Conservation (phyloP, 1,140 invertebrate genomes). For the Glossosoma conforme region DNA sequence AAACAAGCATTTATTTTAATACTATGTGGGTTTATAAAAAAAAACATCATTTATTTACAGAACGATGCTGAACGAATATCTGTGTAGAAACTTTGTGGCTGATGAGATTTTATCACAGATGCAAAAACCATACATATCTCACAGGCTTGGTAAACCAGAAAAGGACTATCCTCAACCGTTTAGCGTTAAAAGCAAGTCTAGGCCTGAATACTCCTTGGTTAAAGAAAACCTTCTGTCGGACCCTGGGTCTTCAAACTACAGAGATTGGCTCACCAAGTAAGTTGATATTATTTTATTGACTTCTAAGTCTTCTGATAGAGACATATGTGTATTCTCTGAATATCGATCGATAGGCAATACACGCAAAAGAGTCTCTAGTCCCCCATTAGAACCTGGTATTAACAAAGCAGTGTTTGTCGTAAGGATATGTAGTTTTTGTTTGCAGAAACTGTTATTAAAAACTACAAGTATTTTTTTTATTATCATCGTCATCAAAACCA, state of each 20-base stretch:
- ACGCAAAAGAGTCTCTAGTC: too few relatives aligned
- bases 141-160: conserved; percentile 37
- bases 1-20: too few relatives aligned
- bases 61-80: conserved; percentile 60
- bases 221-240: conserved; percentile 54
- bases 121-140: conserved; percentile 41
- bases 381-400: too few relatives aligned
- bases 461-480: too few relatives aligned
- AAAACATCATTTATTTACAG: conserved; percentile 38
- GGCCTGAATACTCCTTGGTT: conserved; percentile 36
- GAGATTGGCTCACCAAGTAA: conserved; percentile 60
- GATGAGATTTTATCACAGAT: conserved; percentile 57
- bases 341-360: conserved; percentile 5
- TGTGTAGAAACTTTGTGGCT: conserved; percentile 58
- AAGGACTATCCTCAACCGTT: too few relatives aligned
- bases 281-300: conserved; percentile 17
- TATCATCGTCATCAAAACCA: too few relatives aligned
- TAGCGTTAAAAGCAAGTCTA: conserved; percentile 16
- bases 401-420: too few relatives aligned
- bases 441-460: too few relatives aligned
- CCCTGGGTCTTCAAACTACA: conserved; percentile 56
- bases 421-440: too few relatives aligned
- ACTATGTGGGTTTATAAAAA: too few relatives aligned
- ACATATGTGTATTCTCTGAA: neutral
- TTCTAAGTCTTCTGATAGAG: neutral